Conservation (phyloP, 2,113 vertebrate species). For the Cebidichthys violaceus region DNA sequence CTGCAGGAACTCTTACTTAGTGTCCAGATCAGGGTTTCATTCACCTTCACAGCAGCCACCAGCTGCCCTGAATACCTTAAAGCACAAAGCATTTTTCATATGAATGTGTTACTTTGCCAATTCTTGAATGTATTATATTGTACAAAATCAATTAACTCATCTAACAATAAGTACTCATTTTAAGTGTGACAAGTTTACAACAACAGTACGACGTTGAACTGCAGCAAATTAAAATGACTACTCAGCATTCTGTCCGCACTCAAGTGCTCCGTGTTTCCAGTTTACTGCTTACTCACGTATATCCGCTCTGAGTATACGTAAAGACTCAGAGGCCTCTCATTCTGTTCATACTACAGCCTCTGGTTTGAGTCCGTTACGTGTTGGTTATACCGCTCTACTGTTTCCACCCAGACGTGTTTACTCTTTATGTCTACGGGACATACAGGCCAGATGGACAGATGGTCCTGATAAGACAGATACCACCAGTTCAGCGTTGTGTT, state of each 20-base stretch:
- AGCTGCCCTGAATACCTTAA: background rate
- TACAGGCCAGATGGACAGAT: background rate
- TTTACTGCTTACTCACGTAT: background rate
- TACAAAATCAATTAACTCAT: conserved; percentile 15
- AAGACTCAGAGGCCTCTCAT: background rate
- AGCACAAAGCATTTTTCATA: conserved; percentile 1
- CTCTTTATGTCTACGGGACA: background rate
- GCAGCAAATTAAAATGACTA: background rate
- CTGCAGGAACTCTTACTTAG: conserved; percentile 59
- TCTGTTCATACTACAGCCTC: background rate
- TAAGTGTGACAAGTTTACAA: conserved; percentile 4
- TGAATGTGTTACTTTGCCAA: background rate
- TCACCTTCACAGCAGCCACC: conserved; percentile 25
- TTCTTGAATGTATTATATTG: background rate
- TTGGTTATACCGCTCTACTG: background rate
- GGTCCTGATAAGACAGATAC: background rate
- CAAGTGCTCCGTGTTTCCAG: background rate
- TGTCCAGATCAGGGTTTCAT: conserved; percentile 51
- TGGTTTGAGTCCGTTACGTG: conserved; percentile 1
- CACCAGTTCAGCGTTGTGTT: background rate
- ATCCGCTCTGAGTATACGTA: background rate
- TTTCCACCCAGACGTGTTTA: background rate
- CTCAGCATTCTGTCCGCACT: background rate
- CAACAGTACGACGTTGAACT: background rate
- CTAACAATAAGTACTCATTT: background rate